Evolutionary conservation across 2,113 vertebrate genomes (phyloP).

Genomic region (Smithornis capensis): DNA sequence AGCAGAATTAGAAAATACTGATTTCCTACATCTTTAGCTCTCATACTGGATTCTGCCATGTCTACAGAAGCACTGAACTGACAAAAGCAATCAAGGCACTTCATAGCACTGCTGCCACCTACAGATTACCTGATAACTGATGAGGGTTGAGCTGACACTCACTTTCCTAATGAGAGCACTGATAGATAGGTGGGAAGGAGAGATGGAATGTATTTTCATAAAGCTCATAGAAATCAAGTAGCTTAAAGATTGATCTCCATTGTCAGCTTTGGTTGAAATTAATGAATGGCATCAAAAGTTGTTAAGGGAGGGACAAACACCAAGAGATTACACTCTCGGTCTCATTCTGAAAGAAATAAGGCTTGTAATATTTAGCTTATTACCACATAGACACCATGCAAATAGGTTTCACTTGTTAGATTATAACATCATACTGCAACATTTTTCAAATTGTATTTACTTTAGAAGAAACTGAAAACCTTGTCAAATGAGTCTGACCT

Average conservation of each 20-base stretch:
- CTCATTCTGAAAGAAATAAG: background rate
- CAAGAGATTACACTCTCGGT: background rate
- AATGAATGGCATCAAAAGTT: background rate
- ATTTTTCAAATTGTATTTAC: background rate
- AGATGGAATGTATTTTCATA: background rate
- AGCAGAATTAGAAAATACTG: background rate
- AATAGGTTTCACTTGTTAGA: background rate
- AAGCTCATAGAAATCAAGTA: background rate
- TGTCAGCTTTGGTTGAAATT: background rate
- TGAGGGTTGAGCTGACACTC: background rate
- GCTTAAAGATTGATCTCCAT: background rate
- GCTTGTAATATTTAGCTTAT: background rate
- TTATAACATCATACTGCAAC: background rate
- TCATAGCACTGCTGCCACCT: constrained; percentile 48
- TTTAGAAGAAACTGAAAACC: background rate
- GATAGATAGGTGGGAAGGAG: background rate
- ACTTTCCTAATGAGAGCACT: background rate
- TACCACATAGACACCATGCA: background rate
- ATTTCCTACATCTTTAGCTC: background rate
- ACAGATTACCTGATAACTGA: background rate
- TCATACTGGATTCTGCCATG: background rate
- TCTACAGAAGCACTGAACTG: background rate
- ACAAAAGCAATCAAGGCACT: background rate
- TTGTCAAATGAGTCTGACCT: background rate
- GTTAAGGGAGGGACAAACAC: background rate